Evolutionary conservation across 2,888 invertebrate genomes (phyloP), one percentile per base, ranked within the genome.

Genomic region (Agrotis puta): DNA sequence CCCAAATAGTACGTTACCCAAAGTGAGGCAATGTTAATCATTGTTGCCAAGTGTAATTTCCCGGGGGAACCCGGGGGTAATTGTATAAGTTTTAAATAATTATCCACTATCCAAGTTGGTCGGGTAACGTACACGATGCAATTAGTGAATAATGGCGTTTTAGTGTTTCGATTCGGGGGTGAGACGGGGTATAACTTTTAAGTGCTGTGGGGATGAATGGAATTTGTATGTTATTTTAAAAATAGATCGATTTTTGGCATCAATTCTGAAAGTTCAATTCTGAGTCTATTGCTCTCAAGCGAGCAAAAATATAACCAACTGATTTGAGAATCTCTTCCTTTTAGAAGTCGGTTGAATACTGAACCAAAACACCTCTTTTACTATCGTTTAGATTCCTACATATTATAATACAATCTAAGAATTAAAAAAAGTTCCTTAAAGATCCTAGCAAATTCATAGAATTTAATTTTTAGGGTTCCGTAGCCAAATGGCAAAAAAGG

Each of bases 1-100:
- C 45, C 22, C 56, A 61, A 61, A 74, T 39, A 64, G 18, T 77
- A 67, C 50, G 43, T 68, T 20, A 9, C 48, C 59, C n/a, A 48
- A 59, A 64, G 56, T 74, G 58, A 71, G 77, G 69, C 56, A 24
- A 51, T 73, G 58, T 70, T 77, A 70, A 77, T 79, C 73, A 83
- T 80, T 81, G 83, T 77, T 77, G 65, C 74, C 77, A 75, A 76
- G 64, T 79, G 71, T 88, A 87, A 90, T 89, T 89, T 90, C 90
- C 90, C 74, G 1, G 74, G 84, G 84, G 74, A 70, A 45, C 61
- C 43, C 58, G 27, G 69, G 51, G 59, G 80, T 86, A 87, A 87
- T 87, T 87, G 82, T 84, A 78, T 79, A 82, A 86, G 79, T 85
- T 87, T 85, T 79, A 86, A 88, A 87, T 88, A 89, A 88, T 89